These are phyloP conservation scores for Mohoua ochrocephala DNA, from an alignment of 2,113 vertebrate genomes.

Conservation along the genomic window DNA sequence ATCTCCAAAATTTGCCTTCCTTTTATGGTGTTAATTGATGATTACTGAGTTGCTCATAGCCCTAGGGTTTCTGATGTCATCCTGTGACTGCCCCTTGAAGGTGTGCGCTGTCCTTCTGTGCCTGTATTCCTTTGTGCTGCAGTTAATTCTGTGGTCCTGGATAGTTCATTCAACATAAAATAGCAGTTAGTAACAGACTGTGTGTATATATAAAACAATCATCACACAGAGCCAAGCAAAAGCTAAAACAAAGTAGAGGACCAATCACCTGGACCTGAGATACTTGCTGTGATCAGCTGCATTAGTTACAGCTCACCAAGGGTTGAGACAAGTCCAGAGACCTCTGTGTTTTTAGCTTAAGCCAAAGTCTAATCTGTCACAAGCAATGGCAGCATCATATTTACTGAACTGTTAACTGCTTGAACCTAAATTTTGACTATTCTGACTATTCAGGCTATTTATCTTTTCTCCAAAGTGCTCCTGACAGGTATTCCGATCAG, in stretches of 20 bases:
- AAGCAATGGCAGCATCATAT: neutral
- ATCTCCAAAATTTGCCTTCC: neutral
- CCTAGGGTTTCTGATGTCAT: neutral
- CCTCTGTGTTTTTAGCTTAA: neutral
- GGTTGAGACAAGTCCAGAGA: neutral
- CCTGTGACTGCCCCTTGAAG: neutral
- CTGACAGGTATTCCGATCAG: neutral
- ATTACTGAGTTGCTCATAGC: neutral
- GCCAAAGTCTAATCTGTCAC: neutral
- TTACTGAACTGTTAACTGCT: neutral
- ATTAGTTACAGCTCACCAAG: neutral
- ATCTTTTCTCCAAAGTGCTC: neutral
- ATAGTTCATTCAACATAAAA: neutral
- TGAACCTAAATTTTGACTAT: neutral
- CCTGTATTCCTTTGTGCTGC: neutral
- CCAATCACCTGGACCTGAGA: neutral
- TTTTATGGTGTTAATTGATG: neutral
- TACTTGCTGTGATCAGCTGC: neutral
- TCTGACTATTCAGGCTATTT: neutral
- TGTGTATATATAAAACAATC: rapidly evolving
- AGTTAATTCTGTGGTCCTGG: neutral
- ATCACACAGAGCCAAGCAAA: neutral
- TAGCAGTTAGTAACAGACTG: neutral
- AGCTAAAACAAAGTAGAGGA: neutral
- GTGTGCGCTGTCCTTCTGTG: neutral